A percentile compares a stretch with the other conserved stretches of the same genome.
Evolutionary conservation across 2,888 invertebrate species (phyloP).

Genomic region (Dryobota labecula): DNA sequence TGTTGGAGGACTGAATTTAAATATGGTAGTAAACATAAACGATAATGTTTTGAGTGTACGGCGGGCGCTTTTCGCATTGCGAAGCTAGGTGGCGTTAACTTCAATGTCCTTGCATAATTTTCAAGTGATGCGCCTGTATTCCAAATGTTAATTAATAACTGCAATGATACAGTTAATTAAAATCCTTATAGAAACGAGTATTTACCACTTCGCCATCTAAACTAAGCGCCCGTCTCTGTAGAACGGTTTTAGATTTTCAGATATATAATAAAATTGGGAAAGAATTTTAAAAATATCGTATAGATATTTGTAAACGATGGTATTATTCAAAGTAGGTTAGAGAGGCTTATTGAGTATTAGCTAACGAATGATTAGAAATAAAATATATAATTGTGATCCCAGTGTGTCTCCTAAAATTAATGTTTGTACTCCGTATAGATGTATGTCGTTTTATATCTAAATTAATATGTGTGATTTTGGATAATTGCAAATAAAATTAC

Average conservation of each 20-base stretch:
- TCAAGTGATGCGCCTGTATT: background rate
- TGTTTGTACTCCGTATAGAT: conserved; percentile 64
- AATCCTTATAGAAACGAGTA: too few relatives aligned
- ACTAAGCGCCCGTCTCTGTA: conserved; percentile 31
- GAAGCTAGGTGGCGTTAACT: conserved; percentile 18
- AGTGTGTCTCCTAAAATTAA: conserved; percentile 77
- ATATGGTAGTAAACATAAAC: conserved; percentile 52
- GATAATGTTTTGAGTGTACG: conserved; percentile 18
- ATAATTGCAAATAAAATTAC: conserved; percentile 22
- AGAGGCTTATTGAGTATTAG: conserved; percentile 66
- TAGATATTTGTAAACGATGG: conserved; percentile 59
- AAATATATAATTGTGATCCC: conserved; percentile 78
- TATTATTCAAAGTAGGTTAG: conserved; percentile 63
- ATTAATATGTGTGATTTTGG: conserved; percentile 50
- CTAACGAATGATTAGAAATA: conserved; percentile 60
- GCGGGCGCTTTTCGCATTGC: conserved; percentile 19
- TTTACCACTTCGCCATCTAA: background rate
- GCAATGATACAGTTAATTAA: background rate
- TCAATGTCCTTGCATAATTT: background rate
- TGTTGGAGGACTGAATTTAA: conserved; percentile 64
- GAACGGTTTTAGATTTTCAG: conserved; percentile 37
- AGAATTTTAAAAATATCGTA: conserved; percentile 57
- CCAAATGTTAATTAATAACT: background rate
- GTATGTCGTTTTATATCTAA: conserved; percentile 53
- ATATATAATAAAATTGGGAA: conserved; percentile 32